Base-by-base conservation (phyloP, 2,888 invertebrate species). In the Dynastes hyllus region DNA sequence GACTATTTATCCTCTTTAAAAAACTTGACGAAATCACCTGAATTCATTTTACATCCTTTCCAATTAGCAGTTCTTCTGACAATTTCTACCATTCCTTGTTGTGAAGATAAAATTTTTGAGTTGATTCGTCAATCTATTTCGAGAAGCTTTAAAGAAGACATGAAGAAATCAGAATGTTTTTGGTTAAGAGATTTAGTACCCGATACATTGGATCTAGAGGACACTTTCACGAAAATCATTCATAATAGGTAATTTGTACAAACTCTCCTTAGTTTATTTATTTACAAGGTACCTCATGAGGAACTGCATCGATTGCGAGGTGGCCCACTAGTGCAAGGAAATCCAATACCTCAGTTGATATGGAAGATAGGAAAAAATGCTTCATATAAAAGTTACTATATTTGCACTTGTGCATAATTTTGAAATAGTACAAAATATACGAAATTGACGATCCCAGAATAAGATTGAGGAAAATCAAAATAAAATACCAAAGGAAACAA, bases 41-140 rank as follows among this genome's bases (percentile, higher is more conserved):
- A 93, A 85, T 90, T 91, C 75, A 87, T 93, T 63, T 86, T 94
- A 40, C 91, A 93, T 81, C 92, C 93, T 0, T 94, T 94, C 85
- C 90, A 93, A 81, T 87, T 93, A n/a, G 91, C 92, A 79, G 90
- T 92, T 13, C 87, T 93, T 22, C 87, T 93, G 13, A 70, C 78
- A 5, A 86, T 91, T 16, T 90, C 91, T 0, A 89, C 88, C 78
- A 87, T 91, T 66, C 82, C 87, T 8, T 85, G 87, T 77, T 90
- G 90, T 82, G 90, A 91, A 84, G 90, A 91, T 75, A 87, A 85
- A 78, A 87, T 87, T 50, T 87, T 88, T 82, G 90, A 90, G 78
- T 88, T 90, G 80, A 85, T 89, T 40, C 84, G 86, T 79, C 84
- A 85, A 53, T 83, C 86, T 61, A 84, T 89, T 76, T 85, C 87